Evolutionary conservation across 2,113 vertebrate species (phyloP), one percentile per base, ranked within the genome.

Genomic region (Cavia porcellus): DNA sequence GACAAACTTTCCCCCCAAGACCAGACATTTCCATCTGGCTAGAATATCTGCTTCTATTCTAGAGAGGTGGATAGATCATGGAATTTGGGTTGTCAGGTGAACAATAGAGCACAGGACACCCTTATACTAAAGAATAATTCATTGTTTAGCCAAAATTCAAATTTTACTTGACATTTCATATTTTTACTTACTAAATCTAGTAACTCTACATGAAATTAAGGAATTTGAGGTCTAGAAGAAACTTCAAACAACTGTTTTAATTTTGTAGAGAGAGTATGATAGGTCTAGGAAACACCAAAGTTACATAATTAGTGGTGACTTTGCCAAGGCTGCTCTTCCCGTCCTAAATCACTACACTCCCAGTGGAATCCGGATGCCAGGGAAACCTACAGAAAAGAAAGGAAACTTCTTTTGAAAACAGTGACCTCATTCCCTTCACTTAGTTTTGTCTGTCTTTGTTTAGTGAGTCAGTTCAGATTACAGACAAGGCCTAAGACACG

Each of bases 311-410:
- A 61, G 7, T 32, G 6, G 70, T 93, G 72, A 55, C 52, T 38
- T 59, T 62, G 83, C 42, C 11, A 80, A 92, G 52, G 86, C 81
- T 89, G 68, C 72, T 89, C 80, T 82, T 13, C 45, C 95, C 89
- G 47, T 61, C 90, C 77, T 96, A 92, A 97, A 80, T 94, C 38
- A 45, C 68, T 93, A 30, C 8, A 81, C 20, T 97, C 68, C 64
- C 68, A 30, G 80, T 84, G 85, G 59, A 77, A 88, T 90, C 88
- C 38, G 50, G 88, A 62, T 95, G 79, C 47, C 42, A 89, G 32
- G 28, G 82, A 96, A 90, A 88, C 59, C 50, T 80, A 95, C 55
- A 92, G 50, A 87, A 95, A 90, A 62, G 74, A 92, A 96, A 93
- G 25, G 55, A 79, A 91, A 45, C 30, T 66, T 89, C 72, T 88